Percentiles rank a stretch among this genome's conserved stretches.
Conservation (phyloP, 2,888 invertebrate genomes). For the Bedellia somnulentella region DNA sequence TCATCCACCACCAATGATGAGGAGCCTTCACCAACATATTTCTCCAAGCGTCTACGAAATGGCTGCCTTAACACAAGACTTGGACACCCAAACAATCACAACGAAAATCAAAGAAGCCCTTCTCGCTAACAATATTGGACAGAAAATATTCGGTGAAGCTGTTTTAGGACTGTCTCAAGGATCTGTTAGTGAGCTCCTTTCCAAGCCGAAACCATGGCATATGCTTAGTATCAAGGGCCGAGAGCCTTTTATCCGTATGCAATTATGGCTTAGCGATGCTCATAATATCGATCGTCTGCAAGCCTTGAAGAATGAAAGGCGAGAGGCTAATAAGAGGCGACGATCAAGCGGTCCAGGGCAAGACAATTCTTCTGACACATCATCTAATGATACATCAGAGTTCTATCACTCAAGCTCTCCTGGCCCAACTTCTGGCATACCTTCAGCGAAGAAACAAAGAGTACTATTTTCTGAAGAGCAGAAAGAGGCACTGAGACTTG, state of each 20-base stretch:
- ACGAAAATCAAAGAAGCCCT: slow-evolving; percentile 96
- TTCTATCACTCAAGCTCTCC: slow-evolving; percentile 85
- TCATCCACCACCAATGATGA: slow-evolving; percentile 67
- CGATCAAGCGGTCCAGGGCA: slow-evolving; percentile 81
- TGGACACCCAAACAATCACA: slow-evolving; percentile 95
- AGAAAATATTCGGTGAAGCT: slow-evolving; percentile 98
- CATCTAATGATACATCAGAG: slow-evolving; percentile 85
- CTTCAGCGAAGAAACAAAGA: slow-evolving; percentile 91
- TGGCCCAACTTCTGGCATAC: slow-evolving; percentile 72
- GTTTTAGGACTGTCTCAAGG: slow-evolving; percentile 95
- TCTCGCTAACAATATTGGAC: slow-evolving; percentile 95
- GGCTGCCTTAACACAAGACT: slow-evolving; percentile 93
- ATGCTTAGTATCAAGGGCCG: slow-evolving; percentile 98
- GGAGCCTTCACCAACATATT: slow-evolving; percentile 79
- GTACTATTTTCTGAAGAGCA: slow-evolving; percentile 98
- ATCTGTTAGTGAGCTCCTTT: slow-evolving; percentile 94
- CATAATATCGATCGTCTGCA: slow-evolving; percentile 93
- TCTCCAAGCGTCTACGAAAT: slow-evolving; percentile 97
- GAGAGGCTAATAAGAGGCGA: slow-evolving; percentile 89
- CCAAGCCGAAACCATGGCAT: slow-evolving; percentile 98
- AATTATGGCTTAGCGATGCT: slow-evolving; percentile 94
- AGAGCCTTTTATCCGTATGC: slow-evolving; percentile 96
- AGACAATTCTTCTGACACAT: slow-evolving; percentile 86
- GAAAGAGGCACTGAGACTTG: slow-evolving; percentile 91
- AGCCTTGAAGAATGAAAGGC: slow-evolving; percentile 84